A percentile compares a stretch with the other conserved stretches of the same genome.
Evolutionary conservation across 1,140 invertebrate species (phyloP).

Genomic region (Oreohelix idahoensis): DNA sequence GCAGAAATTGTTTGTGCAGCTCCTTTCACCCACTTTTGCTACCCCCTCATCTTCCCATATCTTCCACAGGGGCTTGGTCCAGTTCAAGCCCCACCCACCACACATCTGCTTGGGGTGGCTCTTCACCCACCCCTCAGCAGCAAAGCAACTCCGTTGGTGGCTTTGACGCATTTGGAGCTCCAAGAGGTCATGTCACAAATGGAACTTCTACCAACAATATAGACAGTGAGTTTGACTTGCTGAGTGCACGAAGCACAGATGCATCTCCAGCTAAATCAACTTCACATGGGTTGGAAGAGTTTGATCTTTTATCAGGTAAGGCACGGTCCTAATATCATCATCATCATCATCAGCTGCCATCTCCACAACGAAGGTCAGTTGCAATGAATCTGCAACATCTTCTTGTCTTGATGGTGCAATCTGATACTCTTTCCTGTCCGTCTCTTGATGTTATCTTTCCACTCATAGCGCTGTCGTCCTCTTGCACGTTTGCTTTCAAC

Average conservation of each 20-base stretch:
- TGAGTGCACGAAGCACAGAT: conserved; percentile 58
- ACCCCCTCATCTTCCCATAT: background rate
- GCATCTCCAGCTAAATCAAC: conserved; percentile 52
- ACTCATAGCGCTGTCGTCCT: no score
- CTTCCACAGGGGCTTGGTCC: conserved; percentile 26
- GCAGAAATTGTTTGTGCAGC: no score
- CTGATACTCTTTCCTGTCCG: no score
- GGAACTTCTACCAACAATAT: conserved; percentile 50
- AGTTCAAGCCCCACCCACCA: conserved; percentile 37
- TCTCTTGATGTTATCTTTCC: no score
- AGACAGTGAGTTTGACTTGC: conserved; percentile 67
- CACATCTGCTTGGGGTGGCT: conserved; percentile 50
- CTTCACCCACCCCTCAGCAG: conserved; percentile 27
- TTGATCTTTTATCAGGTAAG: conserved; percentile 38
- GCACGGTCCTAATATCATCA: no score
- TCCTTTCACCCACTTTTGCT: no score
- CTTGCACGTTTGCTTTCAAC: no score
- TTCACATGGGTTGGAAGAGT: conserved; percentile 32
- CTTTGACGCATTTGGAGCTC: conserved; percentile 45
- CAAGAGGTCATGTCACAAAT: conserved; percentile 50
- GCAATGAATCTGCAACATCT: no score
- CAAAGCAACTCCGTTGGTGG: conserved; percentile 10
- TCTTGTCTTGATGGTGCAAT: no score
- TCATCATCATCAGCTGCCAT: no score
- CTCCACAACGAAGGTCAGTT: no score